phyloP scores from a whole-genome alignment of 2,113 vertebrate species.

The Ophiodon elongatus region DNA sequence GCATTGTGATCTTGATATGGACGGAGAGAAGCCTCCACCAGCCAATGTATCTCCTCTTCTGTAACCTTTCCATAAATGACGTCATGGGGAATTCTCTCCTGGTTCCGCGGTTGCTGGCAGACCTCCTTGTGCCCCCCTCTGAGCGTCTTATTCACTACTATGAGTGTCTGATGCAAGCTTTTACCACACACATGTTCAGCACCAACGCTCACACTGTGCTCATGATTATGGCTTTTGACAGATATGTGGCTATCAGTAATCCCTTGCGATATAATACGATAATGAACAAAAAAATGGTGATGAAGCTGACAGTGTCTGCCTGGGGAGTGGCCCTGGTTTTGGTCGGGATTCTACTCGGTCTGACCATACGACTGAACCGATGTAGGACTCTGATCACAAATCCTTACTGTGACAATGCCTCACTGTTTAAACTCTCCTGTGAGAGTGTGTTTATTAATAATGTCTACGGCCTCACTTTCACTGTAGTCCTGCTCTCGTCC shows the following conservation, averaged over 20 bases:
- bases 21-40: constrained; percentile 70
- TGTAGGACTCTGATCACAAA: constrained; percentile 69
- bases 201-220: constrained; percentile 70
- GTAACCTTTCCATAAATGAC: constrained; percentile 74
- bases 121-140: constrained; percentile 45
- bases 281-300: constrained; percentile 71
- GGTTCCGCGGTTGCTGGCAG: constrained; percentile 58
- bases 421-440: constrained; percentile 79
- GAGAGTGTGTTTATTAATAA: constrained; percentile 71
- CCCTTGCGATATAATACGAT: constrained; percentile 67
- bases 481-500: constrained; percentile 50
- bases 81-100: constrained; percentile 58
- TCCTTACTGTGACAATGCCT: constrained; percentile 75
- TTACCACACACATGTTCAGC: constrained; percentile 62
- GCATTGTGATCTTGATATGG: constrained; percentile 60
- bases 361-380: constrained; percentile 70
- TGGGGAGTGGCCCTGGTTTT: constrained; percentile 67
- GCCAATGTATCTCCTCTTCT: constrained; percentile 81
- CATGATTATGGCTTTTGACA: constrained; percentile 80
- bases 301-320: constrained; percentile 63
- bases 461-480: constrained; percentile 69
- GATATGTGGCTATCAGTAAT: constrained; percentile 80
- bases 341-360: constrained; percentile 66
- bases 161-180: constrained; percentile 66
- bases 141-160: constrained; percentile 1